Evolutionary conservation across 2,797 vertebrate genomes (phyloP).

Genomic region (Monodelphis domestica): DNA sequence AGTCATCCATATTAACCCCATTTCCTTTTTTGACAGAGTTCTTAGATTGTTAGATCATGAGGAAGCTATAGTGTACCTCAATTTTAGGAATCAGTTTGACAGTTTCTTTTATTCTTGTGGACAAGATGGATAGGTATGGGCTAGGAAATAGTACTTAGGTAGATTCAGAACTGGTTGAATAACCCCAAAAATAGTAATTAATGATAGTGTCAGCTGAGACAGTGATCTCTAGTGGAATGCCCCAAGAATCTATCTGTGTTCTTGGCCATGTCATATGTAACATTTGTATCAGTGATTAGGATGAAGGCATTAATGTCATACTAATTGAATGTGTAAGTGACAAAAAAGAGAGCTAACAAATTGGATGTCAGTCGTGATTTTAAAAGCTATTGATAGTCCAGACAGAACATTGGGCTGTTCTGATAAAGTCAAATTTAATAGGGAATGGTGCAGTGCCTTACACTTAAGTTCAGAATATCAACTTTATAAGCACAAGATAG

Average conservation of each 20-base stretch:
- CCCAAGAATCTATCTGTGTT: background rate
- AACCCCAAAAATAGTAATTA: background rate
- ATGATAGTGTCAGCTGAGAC: background rate
- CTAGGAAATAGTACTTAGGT: background rate
- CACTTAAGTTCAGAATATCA: background rate
- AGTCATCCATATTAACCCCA: background rate
- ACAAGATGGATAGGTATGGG: background rate
- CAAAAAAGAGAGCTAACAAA: background rate
- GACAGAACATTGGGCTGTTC: background rate
- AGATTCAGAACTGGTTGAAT: background rate
- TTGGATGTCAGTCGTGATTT: background rate
- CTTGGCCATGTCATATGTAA: background rate
- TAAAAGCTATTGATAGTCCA: background rate
- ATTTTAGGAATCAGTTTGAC: background rate
- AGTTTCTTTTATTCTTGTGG: background rate
- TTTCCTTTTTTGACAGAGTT: background rate
- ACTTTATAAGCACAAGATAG: background rate
- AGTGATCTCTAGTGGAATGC: background rate
- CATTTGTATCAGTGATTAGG: background rate
- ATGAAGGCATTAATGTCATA: background rate
- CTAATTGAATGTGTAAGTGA: background rate
- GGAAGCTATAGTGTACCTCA: background rate
- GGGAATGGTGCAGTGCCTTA: background rate
- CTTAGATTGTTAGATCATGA: background rate
- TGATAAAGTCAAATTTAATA: background rate